phyloP scores from a whole-genome alignment of 2,797 vertebrate species.

The Premnoplex brunnescens region DNA sequence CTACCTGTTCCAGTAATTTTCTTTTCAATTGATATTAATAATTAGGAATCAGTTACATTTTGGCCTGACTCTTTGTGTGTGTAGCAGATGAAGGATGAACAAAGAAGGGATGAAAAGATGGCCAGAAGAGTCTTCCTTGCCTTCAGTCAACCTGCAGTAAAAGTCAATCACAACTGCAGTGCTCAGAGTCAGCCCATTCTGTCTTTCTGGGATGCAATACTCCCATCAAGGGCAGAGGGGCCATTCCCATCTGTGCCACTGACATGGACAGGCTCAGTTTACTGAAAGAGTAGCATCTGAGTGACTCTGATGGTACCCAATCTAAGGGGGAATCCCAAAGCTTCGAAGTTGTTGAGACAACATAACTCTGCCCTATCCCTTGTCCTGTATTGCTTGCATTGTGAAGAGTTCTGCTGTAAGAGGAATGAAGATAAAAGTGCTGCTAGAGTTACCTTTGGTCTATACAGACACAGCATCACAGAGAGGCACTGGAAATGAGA shows the following conservation, averaged over 20 bases:
- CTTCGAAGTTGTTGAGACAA: background rate
- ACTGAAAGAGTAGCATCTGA: rapidly evolving
- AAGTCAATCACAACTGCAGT: background rate
- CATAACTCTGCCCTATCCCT: background rate
- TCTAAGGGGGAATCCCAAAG: background rate
- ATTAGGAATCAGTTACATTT: background rate
- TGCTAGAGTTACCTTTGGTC: slow-evolving; percentile 28
- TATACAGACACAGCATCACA: slow-evolving; percentile 1
- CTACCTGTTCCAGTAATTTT: slow-evolving; percentile 2
- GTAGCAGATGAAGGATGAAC: background rate
- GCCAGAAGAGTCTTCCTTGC: background rate
- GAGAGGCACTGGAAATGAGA: slow-evolving; percentile 16
- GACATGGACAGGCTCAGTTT: background rate
- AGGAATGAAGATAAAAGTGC: slow-evolving; percentile 7
- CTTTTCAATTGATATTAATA: background rate
- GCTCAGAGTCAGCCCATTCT: background rate
- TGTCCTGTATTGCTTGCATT: background rate
- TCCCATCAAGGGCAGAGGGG: background rate
- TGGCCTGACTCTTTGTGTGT: background rate
- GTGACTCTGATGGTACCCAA: background rate
- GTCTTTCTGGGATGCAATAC: background rate
- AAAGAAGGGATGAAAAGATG: background rate
- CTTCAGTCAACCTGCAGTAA: background rate
- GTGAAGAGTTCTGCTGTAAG: background rate
- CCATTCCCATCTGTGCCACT: background rate